Base-by-base conservation (phyloP, 2,888 invertebrate genomes). In the Choreutis nemorana region DNA sequence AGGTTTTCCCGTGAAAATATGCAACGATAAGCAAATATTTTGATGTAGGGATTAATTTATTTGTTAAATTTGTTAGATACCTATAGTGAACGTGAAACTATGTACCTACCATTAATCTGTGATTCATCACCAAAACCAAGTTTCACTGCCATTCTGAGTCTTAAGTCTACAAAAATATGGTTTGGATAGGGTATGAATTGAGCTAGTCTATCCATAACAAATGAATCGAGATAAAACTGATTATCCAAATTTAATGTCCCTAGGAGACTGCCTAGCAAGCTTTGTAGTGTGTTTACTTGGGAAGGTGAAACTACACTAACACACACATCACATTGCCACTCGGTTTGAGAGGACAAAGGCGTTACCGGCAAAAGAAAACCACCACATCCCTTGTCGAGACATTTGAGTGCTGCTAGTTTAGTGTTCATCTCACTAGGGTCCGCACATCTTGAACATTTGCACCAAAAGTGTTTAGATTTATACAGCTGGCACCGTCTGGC, bases 391-490 rank as follows among this genome's bases (percentile, higher is more conserved):
- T 73, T 65, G 39, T 77, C 57, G 30, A 78, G 66, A 45, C 85
- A 85, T 30, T 72, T 70, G 8, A 85, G 41, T 3, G 81, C 82
- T 14, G 82, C 70, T 14, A 86, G 51, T 23, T 61, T 61, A 1
- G 83, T 78, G 2, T 83, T 83, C 50, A 77, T 81, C 65, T 88
- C 87, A 18, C 81, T 78, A 2, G 78, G 73, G 55, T 89, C 88
- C 12, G 50, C 43, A 51, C 89, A 90, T 42, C 89, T 68, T 2
- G 42, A 33, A 47, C 89, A 89, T 29, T 55, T 60, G 49, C 89
- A 89, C 53, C 77, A 65, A 49, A 89, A 89, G 35, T 82, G 71
- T 62, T 89, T 89, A 1, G 87, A 84, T 41, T 67, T 71, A 32
- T 61, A 64, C 11, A 89, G 65, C 40, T 86, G 85, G 29, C 71